Conservation (phyloP, 2,113 vertebrate genomes). For the Hystrix cristata region DNA sequence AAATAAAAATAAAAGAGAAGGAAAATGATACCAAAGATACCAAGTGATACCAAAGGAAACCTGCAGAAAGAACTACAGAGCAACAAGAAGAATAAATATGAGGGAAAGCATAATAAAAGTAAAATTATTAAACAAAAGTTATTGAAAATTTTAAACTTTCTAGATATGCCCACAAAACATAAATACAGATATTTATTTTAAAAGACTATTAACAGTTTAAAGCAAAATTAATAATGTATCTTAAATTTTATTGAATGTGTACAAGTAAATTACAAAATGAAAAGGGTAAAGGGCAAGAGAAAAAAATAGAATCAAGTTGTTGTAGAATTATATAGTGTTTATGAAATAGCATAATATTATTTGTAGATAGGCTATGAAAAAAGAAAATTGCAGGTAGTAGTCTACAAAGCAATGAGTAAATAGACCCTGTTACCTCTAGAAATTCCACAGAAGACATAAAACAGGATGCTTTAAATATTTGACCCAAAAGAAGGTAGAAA, state of each 20-base stretch:
- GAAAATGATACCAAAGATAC: neutral
- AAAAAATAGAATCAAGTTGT: neutral
- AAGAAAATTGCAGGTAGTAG: neutral
- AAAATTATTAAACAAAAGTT: neutral
- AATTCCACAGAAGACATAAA: constrained; percentile 45
- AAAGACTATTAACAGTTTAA: neutral
- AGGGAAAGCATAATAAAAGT: neutral
- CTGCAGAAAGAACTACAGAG: neutral
- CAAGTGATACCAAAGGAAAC: neutral
- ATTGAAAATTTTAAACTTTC: neutral
- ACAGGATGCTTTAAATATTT: neutral
- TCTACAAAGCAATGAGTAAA: neutral
- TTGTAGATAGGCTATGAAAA: neutral
- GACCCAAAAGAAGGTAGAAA: neutral
- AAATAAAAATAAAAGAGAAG: neutral
- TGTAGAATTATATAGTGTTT: neutral
- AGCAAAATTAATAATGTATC: neutral
- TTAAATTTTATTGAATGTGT: neutral
- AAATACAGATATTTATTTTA: neutral
- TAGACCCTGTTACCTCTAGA: neutral
- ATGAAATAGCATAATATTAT: neutral
- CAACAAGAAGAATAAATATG: neutral
- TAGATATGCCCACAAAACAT: neutral
- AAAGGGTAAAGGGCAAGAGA: neutral
- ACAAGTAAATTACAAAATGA: constrained; percentile 1